phyloP scores from a whole-genome alignment of 2,888 invertebrate species.

The Busseola fusca region DNA sequence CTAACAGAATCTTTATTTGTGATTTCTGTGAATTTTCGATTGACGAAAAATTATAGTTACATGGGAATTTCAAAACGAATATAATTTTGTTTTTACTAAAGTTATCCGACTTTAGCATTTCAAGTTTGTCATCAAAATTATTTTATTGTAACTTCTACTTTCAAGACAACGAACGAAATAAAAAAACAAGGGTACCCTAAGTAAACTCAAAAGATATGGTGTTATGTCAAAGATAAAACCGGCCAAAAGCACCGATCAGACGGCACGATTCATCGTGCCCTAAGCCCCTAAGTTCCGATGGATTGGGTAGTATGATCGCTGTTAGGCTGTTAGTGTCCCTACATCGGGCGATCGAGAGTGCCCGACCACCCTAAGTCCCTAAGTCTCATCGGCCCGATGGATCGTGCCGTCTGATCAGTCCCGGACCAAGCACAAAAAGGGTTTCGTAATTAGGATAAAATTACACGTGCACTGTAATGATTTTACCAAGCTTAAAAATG shows the following conservation, averaged over 20 bases:
- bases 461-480: not conserved
- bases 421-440: not conserved
- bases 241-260: too few relatives aligned
- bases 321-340: too few relatives aligned
- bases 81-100: not conserved
- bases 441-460: not conserved
- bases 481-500: too few relatives aligned
- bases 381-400: too few relatives aligned
- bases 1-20: not conserved
- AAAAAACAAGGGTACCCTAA: not conserved
- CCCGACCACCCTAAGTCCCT: too few relatives aligned
- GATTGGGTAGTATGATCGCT: too few relatives aligned
- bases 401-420: too few relatives aligned
- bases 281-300: too few relatives aligned
- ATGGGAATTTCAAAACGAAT: not conserved
- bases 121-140: not conserved
- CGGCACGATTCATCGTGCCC: too few relatives aligned
- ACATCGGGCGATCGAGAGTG: too few relatives aligned
- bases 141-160: not conserved
- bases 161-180: not conserved
- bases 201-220: conserved; percentile 16
- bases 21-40: not conserved
- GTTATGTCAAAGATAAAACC: not conserved
- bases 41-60: not conserved
- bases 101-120: not conserved